Percentiles rank a stretch among this genome's conserved stretches.
Evolutionary conservation across 1,140 invertebrate species (phyloP).

Genomic region (Maniola jurtina): DNA sequence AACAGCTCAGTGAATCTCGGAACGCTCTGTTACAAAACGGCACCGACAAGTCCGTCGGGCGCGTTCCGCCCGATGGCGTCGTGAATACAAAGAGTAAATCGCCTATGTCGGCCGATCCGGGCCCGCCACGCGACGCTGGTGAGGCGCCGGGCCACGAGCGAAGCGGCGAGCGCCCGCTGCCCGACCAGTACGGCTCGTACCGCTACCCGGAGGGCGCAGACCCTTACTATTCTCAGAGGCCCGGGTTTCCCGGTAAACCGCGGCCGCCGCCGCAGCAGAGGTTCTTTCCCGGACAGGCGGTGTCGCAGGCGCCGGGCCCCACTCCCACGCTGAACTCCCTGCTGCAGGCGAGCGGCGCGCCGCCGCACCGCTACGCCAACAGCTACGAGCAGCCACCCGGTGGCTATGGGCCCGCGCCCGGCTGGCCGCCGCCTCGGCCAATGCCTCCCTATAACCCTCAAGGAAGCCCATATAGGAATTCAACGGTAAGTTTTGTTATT

Average conservation of each 20-base stretch:
- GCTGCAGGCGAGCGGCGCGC: slow-evolving; percentile 89
- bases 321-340: slow-evolving; percentile 95
- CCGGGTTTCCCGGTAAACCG: slow-evolving; percentile 73
- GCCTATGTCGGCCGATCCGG: slow-evolving; percentile 71
- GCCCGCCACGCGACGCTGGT: slow-evolving; percentile 66
- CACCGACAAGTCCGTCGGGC: slow-evolving; percentile 77
- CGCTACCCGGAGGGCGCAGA: slow-evolving; percentile 68
- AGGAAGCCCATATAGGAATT: slow-evolving; percentile 74
- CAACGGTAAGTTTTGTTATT: slow-evolving; percentile 59
- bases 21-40: slow-evolving; percentile 81
- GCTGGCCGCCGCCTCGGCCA: slow-evolving; percentile 70
- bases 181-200: slow-evolving; percentile 69
- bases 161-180: slow-evolving; percentile 57
- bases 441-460: slow-evolving; percentile 77
- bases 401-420: slow-evolving; percentile 64
- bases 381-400: slow-evolving; percentile 71
- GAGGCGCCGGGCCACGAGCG: slow-evolving; percentile 69
- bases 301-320: slow-evolving; percentile 89
- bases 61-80: slow-evolving; percentile 75
- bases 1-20: slow-evolving; percentile 81
- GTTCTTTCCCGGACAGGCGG: slow-evolving; percentile 83
- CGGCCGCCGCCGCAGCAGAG: slow-evolving; percentile 75
- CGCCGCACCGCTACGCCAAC: slow-evolving; percentile 78
- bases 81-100: slow-evolving; percentile 77
- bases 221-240: slow-evolving; percentile 65